phyloP scores from a whole-genome alignment of 2,113 vertebrate genomes.

The Pteropus alecto region DNA sequence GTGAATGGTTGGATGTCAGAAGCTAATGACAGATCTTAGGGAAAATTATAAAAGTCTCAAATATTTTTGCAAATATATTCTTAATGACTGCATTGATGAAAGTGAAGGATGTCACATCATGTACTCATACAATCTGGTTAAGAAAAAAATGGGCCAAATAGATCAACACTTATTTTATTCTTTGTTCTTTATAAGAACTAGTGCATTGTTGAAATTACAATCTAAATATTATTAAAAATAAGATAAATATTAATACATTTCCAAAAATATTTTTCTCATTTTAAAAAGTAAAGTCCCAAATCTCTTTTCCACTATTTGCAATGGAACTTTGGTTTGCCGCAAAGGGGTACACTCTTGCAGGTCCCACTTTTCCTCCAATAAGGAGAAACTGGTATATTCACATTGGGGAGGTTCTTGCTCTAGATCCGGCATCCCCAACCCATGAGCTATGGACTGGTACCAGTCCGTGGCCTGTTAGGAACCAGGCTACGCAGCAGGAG shows the following conservation, averaged over 20 bases:
- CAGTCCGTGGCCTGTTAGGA: no score
- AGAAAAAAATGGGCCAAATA: background rate
- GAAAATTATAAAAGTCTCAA: background rate
- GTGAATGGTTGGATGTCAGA: background rate
- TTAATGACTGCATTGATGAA: background rate
- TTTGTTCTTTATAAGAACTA: background rate
- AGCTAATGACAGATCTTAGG: background rate
- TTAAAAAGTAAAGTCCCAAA: background rate
- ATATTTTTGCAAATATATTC: background rate
- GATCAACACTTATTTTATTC: background rate
- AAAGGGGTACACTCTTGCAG: background rate
- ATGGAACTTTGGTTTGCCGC: background rate
- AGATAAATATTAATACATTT: background rate
- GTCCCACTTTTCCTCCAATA: background rate
- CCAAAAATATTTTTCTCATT: background rate
- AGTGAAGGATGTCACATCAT: background rate
- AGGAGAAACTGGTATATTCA: background rate
- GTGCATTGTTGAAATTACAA: background rate
- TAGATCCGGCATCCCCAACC: no score
- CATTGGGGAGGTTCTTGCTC: background rate
- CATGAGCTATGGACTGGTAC: no score
- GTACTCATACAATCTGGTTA: background rate
- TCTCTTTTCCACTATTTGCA: background rate
- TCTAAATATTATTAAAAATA: conserved; percentile 3
- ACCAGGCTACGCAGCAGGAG: no score